These are phyloP conservation scores for Pantherophis guttatus DNA, from an alignment of 2,113 vertebrate species.

Conservation along the genomic window DNA sequence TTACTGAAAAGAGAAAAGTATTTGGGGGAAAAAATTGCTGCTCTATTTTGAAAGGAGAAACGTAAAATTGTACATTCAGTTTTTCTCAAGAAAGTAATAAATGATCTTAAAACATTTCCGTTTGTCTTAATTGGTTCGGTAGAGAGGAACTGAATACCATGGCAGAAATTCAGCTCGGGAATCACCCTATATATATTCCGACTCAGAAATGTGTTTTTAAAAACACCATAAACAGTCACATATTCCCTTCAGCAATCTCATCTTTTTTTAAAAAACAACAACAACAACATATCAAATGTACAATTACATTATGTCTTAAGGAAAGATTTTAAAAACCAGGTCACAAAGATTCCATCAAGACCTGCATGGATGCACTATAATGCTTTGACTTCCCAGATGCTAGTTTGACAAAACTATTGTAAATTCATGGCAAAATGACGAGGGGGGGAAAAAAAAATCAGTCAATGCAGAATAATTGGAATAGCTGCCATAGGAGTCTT, in stretches of 20 bases:
- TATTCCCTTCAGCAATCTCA: neutral
- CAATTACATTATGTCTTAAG: neutral
- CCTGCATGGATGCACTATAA: neutral
- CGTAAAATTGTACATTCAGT: neutral
- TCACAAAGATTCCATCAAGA: neutral
- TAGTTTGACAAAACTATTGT: neutral
- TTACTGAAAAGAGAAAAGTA: neutral
- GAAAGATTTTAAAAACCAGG: neutral
- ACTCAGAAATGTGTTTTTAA: slow-evolving; percentile 22
- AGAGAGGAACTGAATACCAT: neutral
- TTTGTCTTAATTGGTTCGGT: neutral
- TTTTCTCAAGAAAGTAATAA: slow-evolving; percentile 8
- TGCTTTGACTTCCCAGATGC: neutral
- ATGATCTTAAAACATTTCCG: slow-evolving; percentile 31
- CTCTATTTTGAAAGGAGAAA: slow-evolving; percentile 10
- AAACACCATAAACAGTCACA: neutral
- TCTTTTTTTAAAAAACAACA: neutral
- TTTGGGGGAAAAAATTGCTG: slow-evolving; percentile 32
- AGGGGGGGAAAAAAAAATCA: neutral
- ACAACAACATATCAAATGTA: neutral
- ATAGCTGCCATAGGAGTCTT: neutral
- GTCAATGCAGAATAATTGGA: neutral
- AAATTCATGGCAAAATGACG: neutral
- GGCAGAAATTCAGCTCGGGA: neutral
- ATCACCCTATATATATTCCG: neutral